Conservation (phyloP, 2,797 vertebrate species). For the Melanotaenia maccullochi region DNA sequence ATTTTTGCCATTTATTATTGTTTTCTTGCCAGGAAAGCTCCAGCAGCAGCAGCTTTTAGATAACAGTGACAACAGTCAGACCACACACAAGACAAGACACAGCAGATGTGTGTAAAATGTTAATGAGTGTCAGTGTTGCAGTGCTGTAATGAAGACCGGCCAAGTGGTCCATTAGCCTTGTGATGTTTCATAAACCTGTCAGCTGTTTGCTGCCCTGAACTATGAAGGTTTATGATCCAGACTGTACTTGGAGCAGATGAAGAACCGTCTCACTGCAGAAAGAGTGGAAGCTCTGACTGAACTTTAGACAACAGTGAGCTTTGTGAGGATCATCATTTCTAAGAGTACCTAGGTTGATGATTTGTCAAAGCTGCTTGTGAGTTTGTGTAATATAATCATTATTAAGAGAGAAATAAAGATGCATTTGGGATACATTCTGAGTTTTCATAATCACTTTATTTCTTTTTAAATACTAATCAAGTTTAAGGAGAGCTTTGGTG, state of each 20-base stretch:
- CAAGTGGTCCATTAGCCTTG: slow-evolving; percentile 45
- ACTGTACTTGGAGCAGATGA: not conserved
- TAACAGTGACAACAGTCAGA: slow-evolving; percentile 30
- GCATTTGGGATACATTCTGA: too few relatives aligned
- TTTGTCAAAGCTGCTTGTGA: too few relatives aligned
- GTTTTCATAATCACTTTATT: too few relatives aligned
- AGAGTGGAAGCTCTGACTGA: not conserved
- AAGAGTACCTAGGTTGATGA: not conserved
- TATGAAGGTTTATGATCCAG: slow-evolving; percentile 21
- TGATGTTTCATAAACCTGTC: slow-evolving; percentile 27
- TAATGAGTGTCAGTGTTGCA: slow-evolving; percentile 27
- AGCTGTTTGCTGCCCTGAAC: slow-evolving; percentile 16
- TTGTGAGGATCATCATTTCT: not conserved
- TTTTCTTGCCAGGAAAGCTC: slow-evolving; percentile 21
- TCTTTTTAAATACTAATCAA: too few relatives aligned
- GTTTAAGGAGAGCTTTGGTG: not conserved
- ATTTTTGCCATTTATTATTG: slow-evolving; percentile 4
- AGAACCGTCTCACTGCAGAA: not conserved
- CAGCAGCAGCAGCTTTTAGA: slow-evolving; percentile 42
- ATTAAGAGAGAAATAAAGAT: too few relatives aligned
- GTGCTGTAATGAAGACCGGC: slow-evolving; percentile 47
- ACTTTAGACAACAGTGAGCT: not conserved
- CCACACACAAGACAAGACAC: slow-evolving; percentile 19
- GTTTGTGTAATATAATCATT: too few relatives aligned
- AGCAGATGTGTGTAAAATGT: slow-evolving; percentile 9